A percentile compares a stretch with the other conserved stretches of the same genome.
These are phyloP conservation scores for mouse (Mus musculus) DNA, from an alignment of 2,113 vertebrate species.

Conservation along the genomic window GRCm39 chr11:91343001-91343500, in stretches of 20 bases:
- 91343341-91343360: neutral
- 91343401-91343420: neutral
- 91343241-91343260: neutral
- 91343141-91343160: neutral
- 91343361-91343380: neutral
- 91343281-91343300: conserved; percentile 28
- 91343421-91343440: neutral
- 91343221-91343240: neutral
- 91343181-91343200: neutral
- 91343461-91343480: neutral
- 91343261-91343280: neutral
- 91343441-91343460: neutral
- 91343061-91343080: conserved; percentile 6
- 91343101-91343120: neutral
- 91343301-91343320: neutral
- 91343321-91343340: neutral
- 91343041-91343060: neutral
- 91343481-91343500: neutral
- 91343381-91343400: neutral
- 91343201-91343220: neutral
- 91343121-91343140: neutral
- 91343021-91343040: neutral
- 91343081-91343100: neutral
- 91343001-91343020: neutral
- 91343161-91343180: neutral